Evolutionary conservation across 2,113 vertebrate species (phyloP).

Genomic region (Phylloscopus trochilus): DNA sequence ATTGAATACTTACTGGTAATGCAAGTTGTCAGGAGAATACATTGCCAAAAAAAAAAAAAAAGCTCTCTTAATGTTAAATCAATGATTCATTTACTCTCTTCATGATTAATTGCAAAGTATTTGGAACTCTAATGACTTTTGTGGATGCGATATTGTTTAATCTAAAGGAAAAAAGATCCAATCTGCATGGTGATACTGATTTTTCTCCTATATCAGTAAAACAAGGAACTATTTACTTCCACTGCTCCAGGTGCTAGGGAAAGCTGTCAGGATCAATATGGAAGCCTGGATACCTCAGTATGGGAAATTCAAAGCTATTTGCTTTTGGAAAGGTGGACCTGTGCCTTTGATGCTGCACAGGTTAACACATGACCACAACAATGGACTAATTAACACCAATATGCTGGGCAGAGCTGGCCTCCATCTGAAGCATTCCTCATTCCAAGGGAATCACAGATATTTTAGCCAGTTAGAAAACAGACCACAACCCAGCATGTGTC

Average conservation of each 20-base stretch:
- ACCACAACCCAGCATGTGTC: neutral
- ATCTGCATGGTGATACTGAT: neutral
- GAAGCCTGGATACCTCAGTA: neutral
- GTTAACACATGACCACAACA: neutral
- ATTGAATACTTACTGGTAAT: constrained; percentile 38
- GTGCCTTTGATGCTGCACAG: neutral
- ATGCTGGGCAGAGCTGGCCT: neutral
- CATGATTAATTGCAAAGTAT: constrained; percentile 46
- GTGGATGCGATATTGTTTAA: neutral
- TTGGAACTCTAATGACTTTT: constrained; percentile 42
- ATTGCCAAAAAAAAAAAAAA: neutral
- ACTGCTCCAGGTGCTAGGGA: neutral
- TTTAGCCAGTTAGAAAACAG: neutral
- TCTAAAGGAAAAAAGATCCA: constrained; percentile 7
- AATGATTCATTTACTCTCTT: constrained; percentile 50
- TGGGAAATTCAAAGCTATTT: neutral
- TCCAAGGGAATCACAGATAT: neutral
- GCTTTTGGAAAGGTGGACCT: neutral
- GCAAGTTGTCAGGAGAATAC: constrained; percentile 15
- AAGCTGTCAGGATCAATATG: neutral
- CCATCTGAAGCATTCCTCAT: neutral
- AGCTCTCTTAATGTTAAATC: constrained; percentile 51
- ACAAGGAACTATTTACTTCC: neutral
- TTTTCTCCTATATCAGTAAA: neutral
- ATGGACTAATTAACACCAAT: neutral